Evolutionary conservation across 2,113 vertebrate genomes (phyloP), one percentile per base, ranked within the genome.

Genomic region (Phrynocephalus versicolor): DNA sequence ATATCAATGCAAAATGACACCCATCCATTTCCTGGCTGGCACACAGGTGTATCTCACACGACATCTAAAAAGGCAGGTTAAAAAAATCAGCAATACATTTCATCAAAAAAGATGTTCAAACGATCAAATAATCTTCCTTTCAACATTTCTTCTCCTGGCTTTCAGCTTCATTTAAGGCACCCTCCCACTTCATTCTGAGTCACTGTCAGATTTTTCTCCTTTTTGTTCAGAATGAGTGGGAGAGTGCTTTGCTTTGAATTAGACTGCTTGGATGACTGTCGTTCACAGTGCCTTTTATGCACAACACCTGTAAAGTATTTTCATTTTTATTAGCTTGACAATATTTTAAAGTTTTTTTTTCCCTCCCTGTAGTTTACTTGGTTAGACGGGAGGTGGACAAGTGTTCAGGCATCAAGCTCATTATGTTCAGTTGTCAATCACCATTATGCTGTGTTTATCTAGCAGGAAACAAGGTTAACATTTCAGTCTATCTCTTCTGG

Each of bases 181-280:
- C 35, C 62, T 87, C 67, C 70, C 72, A 70, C 75, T 84, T 78
- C 30, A 88, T 51, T 92, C 75, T 87, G 82, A 92, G 73, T 91
- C 88, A 90, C 67, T 84, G 72, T 88, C 88, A 90, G 64, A 39
- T 83, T 76, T 67, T 64, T 35, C 60, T 55, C 30, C 25, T 76
- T 76, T 90, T 65, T 33, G 71, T 41, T 15, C 60, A 85, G 60
- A 83, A 86, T 82, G 25, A 76, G 86, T 13, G 19, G 90, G 89
- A 92, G 58, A 83, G 70, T 57, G 39, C 64, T 85, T 72, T 83
- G 64, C 62, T 57, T 94, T 70, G 74, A 91, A 90, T 94, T 91
- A 83, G 82, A 64, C 18, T 86, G 39, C 41, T 82, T 19, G 89
- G 87, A 92, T 89, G 88, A 76, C 3, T 55, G 19, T 60, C 39